Percentiles rank a stretch among this genome's conserved stretches.
Evolutionary conservation across 2,888 invertebrate genomes (phyloP).

Genomic region (Amblyjoppa fuscipennis): DNA sequence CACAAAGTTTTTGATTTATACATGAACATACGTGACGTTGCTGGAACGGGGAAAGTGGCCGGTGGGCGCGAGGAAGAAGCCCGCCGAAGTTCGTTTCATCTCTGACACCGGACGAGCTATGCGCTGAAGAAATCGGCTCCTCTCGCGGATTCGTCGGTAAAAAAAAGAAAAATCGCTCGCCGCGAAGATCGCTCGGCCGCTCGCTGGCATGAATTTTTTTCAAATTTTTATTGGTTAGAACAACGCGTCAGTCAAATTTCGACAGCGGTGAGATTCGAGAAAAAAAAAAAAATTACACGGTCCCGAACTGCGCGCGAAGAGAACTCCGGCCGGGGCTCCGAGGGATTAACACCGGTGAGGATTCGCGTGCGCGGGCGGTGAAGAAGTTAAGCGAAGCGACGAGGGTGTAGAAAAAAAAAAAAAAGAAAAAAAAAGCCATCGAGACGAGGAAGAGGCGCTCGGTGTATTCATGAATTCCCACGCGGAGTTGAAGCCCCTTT

Average conservation of each 20-base stretch:
- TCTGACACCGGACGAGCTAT: neutral
- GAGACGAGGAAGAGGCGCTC: neutral
- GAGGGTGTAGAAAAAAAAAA: neutral
- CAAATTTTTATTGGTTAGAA: slow-evolving; percentile 54
- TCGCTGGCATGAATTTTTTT: slow-evolving; percentile 32
- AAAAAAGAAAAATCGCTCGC: neutral
- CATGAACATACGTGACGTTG: slow-evolving; percentile 47
- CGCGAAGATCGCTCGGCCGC: slow-evolving; percentile 35
- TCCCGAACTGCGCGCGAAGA: slow-evolving; percentile 24
- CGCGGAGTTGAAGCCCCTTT: slow-evolving; percentile 1
- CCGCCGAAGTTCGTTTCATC: slow-evolving; percentile 1
- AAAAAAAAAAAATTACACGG: slow-evolving; percentile 22
- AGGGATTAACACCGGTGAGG: slow-evolving; percentile 1
- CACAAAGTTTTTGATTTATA: slow-evolving; percentile 52
- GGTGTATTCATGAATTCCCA: slow-evolving; percentile 48
- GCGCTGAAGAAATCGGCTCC: neutral
- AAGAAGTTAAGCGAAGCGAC: neutral
- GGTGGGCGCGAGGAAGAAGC: slow-evolving; percentile 41
- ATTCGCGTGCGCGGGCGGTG: neutral
- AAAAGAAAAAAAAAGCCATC: neutral
- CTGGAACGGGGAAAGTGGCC: slow-evolving; percentile 53
- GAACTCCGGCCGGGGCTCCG: neutral
- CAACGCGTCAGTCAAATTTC: slow-evolving; percentile 24
- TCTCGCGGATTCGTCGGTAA: neutral
- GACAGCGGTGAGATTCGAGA: neutral